Percentiles rank a stretch among this genome's conserved stretches.
Conservation (phyloP, 2,797 vertebrate genomes). For the Xenentodon cancila region DNA sequence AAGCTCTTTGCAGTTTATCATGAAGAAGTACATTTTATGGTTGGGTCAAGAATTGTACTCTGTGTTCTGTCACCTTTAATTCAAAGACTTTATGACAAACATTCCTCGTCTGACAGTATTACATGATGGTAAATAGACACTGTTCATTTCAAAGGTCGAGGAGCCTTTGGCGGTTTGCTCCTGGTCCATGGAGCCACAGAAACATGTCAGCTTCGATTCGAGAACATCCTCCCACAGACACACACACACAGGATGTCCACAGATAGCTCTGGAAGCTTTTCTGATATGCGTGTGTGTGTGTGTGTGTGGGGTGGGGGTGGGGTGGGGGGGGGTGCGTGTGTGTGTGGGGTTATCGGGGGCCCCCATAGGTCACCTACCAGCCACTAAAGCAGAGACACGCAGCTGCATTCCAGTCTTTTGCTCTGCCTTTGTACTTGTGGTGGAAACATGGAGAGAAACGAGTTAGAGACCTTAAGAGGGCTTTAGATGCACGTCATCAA, state of each 20-base stretch:
- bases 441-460: constrained; percentile 37
- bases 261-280: constrained; percentile 57
- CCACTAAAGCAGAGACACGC: constrained; percentile 20
- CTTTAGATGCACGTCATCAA: not conserved
- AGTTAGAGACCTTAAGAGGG: constrained; percentile 10
- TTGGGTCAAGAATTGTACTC: too few species aligned
- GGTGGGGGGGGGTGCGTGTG: constrained; percentile 18
- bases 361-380: constrained; percentile 40
- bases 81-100: too few species aligned
- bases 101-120: too few species aligned
- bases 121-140: too few species aligned
- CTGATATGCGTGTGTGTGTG: too few species aligned
- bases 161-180: too few species aligned
- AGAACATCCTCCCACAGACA: constrained; percentile 45
- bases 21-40: too few species aligned
- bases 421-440: constrained; percentile 34
- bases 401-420: constrained; percentile 35
- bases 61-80: too few species aligned
- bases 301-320: constrained; percentile 25
- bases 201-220: constrained; percentile 35
- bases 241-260: constrained; percentile 19
- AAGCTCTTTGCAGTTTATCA: too few species aligned
- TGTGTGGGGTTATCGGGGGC: constrained; percentile 31
- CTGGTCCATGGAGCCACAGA: too few species aligned
- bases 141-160: too few species aligned